phyloP scores from a whole-genome alignment of 2,888 invertebrate species.

The Ectemnius cavifrons region DNA sequence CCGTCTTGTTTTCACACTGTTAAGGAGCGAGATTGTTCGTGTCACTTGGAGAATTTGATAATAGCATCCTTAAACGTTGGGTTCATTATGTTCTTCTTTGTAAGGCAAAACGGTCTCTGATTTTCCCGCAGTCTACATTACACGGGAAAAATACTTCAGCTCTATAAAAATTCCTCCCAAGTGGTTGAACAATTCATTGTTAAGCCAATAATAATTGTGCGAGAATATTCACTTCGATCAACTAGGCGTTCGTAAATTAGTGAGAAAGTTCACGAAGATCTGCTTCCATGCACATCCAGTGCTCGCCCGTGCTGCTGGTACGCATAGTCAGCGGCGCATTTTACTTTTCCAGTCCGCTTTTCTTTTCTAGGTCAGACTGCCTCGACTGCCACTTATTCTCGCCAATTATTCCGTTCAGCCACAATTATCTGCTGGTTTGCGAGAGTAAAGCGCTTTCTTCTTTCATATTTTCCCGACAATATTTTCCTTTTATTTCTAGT shows the following conservation, averaged over 20 bases:
- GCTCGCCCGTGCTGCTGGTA: conserved; percentile 62
- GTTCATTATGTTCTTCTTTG: conserved; percentile 1
- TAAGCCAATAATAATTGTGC: conserved; percentile 14
- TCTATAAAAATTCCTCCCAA: no score
- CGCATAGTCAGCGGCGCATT: conserved; percentile 67
- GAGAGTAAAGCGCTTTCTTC: conserved; percentile 50
- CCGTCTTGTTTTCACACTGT: neutral
- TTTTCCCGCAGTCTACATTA: no score
- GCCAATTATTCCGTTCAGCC: conserved; percentile 54
- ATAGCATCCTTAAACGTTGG: neutral
- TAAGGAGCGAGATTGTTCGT: conserved; percentile 5
- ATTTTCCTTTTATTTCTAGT: neutral
- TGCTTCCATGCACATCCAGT: conserved; percentile 76
- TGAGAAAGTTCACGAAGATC: conserved; percentile 74
- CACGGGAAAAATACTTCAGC: no score
- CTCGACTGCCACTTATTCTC: conserved; percentile 61
- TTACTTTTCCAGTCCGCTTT: conserved; percentile 74
- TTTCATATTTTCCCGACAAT: neutral
- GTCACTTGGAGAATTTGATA: neutral
- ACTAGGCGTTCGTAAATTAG: conserved; percentile 37
- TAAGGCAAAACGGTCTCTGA: no score
- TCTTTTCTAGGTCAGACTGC: conserved; percentile 73
- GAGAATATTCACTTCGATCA: conserved; percentile 10
- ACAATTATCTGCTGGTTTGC: conserved; percentile 37
- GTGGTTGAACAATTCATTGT: neutral